Conservation (phyloP, 2,888 invertebrate species). For the Ypsolopha scabrella region DNA sequence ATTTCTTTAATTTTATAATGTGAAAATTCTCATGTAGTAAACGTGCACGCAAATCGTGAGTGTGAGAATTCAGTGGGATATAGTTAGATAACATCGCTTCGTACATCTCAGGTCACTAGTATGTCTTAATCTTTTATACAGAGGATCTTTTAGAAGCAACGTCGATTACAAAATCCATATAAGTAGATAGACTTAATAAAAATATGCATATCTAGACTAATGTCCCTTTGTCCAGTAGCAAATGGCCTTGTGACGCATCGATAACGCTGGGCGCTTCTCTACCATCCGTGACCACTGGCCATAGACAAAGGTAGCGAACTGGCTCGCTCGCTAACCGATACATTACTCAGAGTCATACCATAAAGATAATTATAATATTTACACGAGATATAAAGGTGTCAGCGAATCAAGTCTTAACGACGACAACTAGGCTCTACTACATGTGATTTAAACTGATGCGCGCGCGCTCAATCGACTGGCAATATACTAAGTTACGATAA, state of each 20-base stretch:
- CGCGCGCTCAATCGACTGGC: constrained; percentile 22
- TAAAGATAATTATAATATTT: constrained; percentile 65
- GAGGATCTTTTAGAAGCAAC: constrained; percentile 67
- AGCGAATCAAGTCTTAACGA: constrained; percentile 64
- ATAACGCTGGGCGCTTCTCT: not conserved
- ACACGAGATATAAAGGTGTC: constrained; percentile 65
- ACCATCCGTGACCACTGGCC: constrained; percentile 3
- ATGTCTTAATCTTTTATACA: constrained; percentile 67
- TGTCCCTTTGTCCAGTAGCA: constrained; percentile 24
- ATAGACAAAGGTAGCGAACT: not conserved
- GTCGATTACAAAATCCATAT: constrained; percentile 69
- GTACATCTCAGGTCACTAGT: constrained; percentile 69
- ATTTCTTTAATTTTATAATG: constrained; percentile 28
- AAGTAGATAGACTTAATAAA: constrained; percentile 68
- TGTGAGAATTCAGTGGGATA: constrained; percentile 66
- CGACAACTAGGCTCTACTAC: constrained; percentile 66
- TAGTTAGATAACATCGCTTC: constrained; percentile 58
- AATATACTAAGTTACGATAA: constrained; percentile 22
- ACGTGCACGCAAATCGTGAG: constrained; percentile 63
- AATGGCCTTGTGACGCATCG: no score
- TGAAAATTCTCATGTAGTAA: constrained; percentile 53
- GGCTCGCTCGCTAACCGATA: constrained; percentile 22
- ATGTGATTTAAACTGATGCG: constrained; percentile 63
- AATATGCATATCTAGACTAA: constrained; percentile 68
- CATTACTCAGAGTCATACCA: constrained; percentile 54